phyloP scores from a whole-genome alignment of 2,888 invertebrate genomes.

The Cantharis rufa region DNA sequence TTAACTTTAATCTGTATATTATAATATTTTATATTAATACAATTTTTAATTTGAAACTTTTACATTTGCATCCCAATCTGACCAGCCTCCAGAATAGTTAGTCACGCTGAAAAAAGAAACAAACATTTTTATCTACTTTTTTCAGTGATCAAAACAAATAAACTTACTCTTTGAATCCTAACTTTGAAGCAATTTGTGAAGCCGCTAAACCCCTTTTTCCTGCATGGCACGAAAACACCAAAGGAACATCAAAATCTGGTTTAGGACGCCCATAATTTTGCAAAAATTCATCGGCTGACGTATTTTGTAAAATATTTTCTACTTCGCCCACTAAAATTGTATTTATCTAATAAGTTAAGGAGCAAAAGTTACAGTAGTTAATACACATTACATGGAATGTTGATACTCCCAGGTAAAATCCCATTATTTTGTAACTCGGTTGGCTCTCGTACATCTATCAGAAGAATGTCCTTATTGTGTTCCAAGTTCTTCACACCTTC shows the following conservation, averaged over 20 bases:
- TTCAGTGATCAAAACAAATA: neutral
- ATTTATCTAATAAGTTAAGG: neutral
- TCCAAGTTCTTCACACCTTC: constrained; percentile 58
- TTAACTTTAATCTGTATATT: too few species aligned
- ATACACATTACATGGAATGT: constrained; percentile 69
- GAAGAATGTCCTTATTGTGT: constrained; percentile 57
- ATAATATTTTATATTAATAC: neutral
- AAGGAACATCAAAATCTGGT: constrained; percentile 61
- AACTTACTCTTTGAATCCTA: constrained; percentile 66
- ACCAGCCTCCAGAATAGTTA: constrained; percentile 58
- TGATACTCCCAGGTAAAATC: constrained; percentile 72
- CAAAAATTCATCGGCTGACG: constrained; percentile 61
- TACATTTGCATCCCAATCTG: constrained; percentile 55
- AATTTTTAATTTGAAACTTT: constrained; percentile 11
- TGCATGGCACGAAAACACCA: constrained; percentile 72
- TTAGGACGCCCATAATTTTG: constrained; percentile 62
- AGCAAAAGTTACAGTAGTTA: neutral
- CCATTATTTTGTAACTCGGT: constrained; percentile 72
- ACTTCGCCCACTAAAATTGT: constrained; percentile 61
- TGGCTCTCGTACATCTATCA: constrained; percentile 80
- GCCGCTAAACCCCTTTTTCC: constrained; percentile 69
- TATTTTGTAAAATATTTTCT: constrained; percentile 53
- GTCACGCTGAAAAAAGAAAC: constrained; percentile 46
- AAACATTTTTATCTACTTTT: neutral
- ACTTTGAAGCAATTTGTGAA: constrained; percentile 60